A percentile compares a stretch with the other conserved stretches of the same genome.
Conservation (phyloP, 2,888 invertebrate species). For the Nephrotoma guestfalica region DNA sequence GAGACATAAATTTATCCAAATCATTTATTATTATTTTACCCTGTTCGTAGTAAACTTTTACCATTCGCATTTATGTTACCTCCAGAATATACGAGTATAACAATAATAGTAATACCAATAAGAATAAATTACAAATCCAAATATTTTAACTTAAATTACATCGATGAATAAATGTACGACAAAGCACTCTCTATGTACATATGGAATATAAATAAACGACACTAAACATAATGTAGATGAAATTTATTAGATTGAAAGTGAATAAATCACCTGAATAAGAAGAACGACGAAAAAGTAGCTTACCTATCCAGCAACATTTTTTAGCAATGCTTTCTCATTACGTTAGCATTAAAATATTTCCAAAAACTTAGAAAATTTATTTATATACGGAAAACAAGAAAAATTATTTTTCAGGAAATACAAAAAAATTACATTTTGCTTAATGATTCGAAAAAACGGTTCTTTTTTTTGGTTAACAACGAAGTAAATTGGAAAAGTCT, state of each 20-base stretch:
- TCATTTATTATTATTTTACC: background rate
- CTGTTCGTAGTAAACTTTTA: background rate
- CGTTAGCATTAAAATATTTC: background rate
- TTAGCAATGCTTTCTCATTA: background rate
- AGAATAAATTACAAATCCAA: background rate
- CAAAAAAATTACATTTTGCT: background rate
- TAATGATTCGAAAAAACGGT: background rate
- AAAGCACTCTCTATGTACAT: background rate
- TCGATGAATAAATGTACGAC: background rate
- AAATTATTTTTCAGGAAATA: background rate
- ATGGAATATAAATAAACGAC: background rate
- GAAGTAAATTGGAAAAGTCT: background rate
- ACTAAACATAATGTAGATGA: background rate
- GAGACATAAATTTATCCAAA: background rate
- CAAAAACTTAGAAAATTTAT: background rate
- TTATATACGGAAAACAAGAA: background rate
- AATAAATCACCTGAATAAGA: background rate
- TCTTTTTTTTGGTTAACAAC: background rate
- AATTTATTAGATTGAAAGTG: background rate
- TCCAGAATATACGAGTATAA: background rate
- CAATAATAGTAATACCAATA: background rate
- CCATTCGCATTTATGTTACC: background rate
- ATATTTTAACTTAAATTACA: background rate
- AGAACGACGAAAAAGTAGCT: background rate
- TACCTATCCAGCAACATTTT: background rate